Base-by-base conservation (phyloP, 2,797 vertebrate species). In the Clarias laeviceps region DNA sequence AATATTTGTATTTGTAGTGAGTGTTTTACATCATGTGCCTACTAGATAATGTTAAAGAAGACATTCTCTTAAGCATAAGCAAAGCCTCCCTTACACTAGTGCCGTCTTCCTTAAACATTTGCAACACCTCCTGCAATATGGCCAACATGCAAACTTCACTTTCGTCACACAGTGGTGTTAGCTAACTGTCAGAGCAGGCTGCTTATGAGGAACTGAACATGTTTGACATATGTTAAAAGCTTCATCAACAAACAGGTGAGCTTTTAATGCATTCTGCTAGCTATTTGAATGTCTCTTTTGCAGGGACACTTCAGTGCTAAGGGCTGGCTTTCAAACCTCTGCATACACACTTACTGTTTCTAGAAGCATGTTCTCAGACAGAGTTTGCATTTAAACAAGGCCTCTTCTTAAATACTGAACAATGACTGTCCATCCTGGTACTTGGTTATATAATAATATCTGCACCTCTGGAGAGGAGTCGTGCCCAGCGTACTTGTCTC, bases 401-500 rank as follows among this genome's bases (percentile, higher is more conserved):
- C 77, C 86, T 70, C 81, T 80, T 80, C 50, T 82, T 78, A 68
- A 37, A 80, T 40, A 14, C 2, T 65, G 86, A 84, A 88, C 87
- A 88, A 85, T 84, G 77, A 86, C 54, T 20, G 69, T 64, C 50
- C 69, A 7, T 32, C 37, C 68, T 82, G 29, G 54, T 50, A 69
- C 62, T 90, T 85, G 90, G 85, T 84, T 89, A 84, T 83, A 80
- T 65, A 79, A 83, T 87, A 59, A 65, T 84, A 82, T 87, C 7
- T 90, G 84, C 84, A 45, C 80, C 88, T 89, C 90, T 83, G 87
- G 88, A 90, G 83, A 87, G 87, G 89, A 91, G 91, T 87, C 85
- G 89, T 86, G 90, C 90, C 93, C 88, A 90, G 91, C 90, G 91
- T 89, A 86, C 90, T 82, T 69, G 40, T 80, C 37, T 62, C 24